Evolutionary conservation across 2,888 invertebrate species (phyloP), one percentile per base, ranked within the genome.

Genomic region (Punctoribates punctum): DNA sequence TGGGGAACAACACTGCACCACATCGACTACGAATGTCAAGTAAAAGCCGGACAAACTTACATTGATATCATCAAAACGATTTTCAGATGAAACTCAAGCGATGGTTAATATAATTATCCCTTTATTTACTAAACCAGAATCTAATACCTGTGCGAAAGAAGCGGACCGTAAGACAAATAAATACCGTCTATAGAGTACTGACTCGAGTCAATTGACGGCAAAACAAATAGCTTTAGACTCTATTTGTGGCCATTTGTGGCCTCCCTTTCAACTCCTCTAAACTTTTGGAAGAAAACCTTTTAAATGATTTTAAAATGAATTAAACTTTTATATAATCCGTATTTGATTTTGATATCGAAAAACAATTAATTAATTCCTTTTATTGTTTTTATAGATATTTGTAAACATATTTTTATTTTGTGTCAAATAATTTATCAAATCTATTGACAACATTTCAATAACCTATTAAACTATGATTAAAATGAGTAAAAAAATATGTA

Each of bases 1-100:
- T 87, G 86, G 86, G 87, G 87, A 25, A 85, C 85, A 34, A 83
- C 85, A 20, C 82, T 87, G 1, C 85, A 86, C 80, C 86, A 86
- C 81, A 85, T 87, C 79, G 87, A 87, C 78, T 85, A 86, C 75
- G 87, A 87, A 78, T 87, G 87, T 80, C 81, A 83, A 82, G 78
- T 82, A 38, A 82, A 82, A 73, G 81, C 82, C 13, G 83, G 82
- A 48, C 83, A 84, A 73, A 83, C 84, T 67, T 85, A 85, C 79
- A 20, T 60, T 0, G 54, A 73, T 60, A 42, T 74, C 20, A 25
- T 74, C 25, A 74, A 74, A 46, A 62, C 74, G 0, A 74, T 74
- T 4, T 74, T 74, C 62, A 60, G 73, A 60, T 73, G 57, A 73
- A 25, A 27, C 3, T 60, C 67, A 25, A 13, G 11, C 25, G 9